phyloP scores from a whole-genome alignment of 2,113 vertebrate species.

The Nothobranchius kuhntae region DNA sequence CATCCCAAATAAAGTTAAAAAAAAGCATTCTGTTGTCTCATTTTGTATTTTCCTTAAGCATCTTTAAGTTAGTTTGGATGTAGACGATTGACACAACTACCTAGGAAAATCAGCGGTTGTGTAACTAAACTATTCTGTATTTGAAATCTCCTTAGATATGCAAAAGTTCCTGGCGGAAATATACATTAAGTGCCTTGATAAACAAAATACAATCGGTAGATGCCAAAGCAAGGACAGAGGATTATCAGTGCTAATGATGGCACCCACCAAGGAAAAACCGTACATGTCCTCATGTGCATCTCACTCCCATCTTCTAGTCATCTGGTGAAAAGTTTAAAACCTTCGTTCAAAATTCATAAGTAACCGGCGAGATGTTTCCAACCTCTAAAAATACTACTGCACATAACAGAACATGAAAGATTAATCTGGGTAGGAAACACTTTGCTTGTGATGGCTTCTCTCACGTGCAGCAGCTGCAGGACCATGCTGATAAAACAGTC shows the following conservation, averaged over 20 bases:
- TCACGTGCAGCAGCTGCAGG: conserved; percentile 25
- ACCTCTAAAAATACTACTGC: conserved; percentile 68
- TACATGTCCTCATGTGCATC: conserved; percentile 34
- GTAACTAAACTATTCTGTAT: too few species aligned
- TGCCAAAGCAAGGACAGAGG: background rate
- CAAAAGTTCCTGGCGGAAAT: too few species aligned
- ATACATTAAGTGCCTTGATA: background rate
- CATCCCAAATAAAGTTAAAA: too few species aligned
- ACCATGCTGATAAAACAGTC: background rate
- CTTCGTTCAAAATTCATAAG: conserved; percentile 66
- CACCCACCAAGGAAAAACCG: conserved; percentile 29
- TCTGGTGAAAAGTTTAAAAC: conserved; percentile 70
- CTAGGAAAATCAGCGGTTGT: too few species aligned
- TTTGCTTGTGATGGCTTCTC: conserved; percentile 20
- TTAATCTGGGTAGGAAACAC: conserved; percentile 57
- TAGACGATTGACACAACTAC: too few species aligned
- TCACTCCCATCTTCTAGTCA: conserved; percentile 44
- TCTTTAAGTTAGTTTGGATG: too few species aligned
- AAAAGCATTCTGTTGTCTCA: too few species aligned
- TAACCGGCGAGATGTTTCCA: conserved; percentile 34
- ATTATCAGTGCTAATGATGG: background rate
- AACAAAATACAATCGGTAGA: background rate
- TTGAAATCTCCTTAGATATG: too few species aligned
- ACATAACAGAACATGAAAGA: conserved; percentile 63
- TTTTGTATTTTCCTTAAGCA: too few species aligned